Evolutionary conservation across 2,797 vertebrate species (phyloP), one percentile per base, ranked within the genome.

Genomic region (Danio jaintianensis): DNA sequence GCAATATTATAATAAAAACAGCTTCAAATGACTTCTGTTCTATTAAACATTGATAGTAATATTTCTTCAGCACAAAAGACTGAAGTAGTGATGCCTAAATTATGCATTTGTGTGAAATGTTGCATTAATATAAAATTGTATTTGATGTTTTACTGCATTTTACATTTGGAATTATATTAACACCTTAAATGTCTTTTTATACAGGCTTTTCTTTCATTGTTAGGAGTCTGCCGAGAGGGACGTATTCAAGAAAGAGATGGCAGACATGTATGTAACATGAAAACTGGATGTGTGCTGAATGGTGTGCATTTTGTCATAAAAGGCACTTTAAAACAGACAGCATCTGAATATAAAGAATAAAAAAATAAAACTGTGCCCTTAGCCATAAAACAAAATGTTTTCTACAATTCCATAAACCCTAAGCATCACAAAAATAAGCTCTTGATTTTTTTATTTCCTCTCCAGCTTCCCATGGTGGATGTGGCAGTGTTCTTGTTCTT

Each of bases 161-260:
- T 48, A 47, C 55, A 75, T 50, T 18, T 11, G n/a, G 0, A 53
- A 7, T 29, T 5, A 53, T 50, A 53, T 70, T 5, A 7, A 38
- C 0, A 0, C 13, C 42, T 53, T 47, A 16, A 52, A 68, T 52
- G 13, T 43, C 29, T 71, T 58, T 73, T 11, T 58, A 29, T 38
- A 16, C 79, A 86, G 80, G 82, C 80, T 58, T 80, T 79, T 40
- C 56, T 74, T n/a, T 77, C 80, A 38, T 64, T 84, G 50, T 16
- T 82, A n/a, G 63, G 59, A 6, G 52, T 42, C 42, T 75, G 53
- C 63, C 63, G 56, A 56, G 77, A 59, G 13, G 38, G 20, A 22
- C 36, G 8, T 69, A 58, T 47, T 56, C 18, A 42, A 11, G 64
- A 47, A 73, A 16, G 63, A 53, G 48, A 73, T 45, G 10, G 4